A percentile compares a stretch with the other conserved stretches of the same genome.
These are phyloP conservation scores for Tympanuchus pallidicinctus DNA, from an alignment of 2,113 vertebrate species.

Conservation along the genomic window DNA sequence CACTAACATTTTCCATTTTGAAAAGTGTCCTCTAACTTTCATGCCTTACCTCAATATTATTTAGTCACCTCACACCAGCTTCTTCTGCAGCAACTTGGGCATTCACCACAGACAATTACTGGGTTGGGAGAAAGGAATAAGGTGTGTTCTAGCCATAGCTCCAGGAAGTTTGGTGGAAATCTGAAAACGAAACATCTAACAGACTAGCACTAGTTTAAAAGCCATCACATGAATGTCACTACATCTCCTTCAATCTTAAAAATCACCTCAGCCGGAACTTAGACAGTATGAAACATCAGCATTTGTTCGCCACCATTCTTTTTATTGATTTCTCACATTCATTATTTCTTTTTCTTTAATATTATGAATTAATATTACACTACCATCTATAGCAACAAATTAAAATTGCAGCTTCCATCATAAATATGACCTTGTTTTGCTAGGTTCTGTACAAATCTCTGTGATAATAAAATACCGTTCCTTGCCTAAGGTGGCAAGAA, in stretches of 20 bases:
- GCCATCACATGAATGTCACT: background rate
- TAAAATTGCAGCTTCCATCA: constrained; percentile 44
- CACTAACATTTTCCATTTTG: background rate
- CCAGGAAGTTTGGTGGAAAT: background rate
- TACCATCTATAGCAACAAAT: constrained; percentile 71
- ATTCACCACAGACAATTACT: background rate
- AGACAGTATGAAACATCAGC: background rate
- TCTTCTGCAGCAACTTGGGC: background rate
- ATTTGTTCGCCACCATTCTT: background rate
- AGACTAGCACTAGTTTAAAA: background rate
- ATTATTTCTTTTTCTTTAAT: background rate
- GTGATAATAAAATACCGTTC: background rate
- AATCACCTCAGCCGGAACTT: background rate
- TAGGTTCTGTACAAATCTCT: background rate
- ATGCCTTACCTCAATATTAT: background rate
- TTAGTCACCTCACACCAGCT: background rate
- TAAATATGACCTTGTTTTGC: background rate
- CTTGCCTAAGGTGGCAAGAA: background rate
- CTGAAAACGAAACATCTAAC: background rate
- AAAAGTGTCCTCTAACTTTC: background rate
- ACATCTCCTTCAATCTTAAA: background rate
- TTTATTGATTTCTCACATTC: background rate
- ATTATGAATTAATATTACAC: constrained; percentile 59
- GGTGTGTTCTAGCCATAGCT: background rate
- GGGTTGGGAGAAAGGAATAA: background rate